A percentile compares a stretch with the other conserved stretches of the same genome.
Conservation (phyloP, 2,113 vertebrate genomes). For the Tricholaema leucomelas region DNA sequence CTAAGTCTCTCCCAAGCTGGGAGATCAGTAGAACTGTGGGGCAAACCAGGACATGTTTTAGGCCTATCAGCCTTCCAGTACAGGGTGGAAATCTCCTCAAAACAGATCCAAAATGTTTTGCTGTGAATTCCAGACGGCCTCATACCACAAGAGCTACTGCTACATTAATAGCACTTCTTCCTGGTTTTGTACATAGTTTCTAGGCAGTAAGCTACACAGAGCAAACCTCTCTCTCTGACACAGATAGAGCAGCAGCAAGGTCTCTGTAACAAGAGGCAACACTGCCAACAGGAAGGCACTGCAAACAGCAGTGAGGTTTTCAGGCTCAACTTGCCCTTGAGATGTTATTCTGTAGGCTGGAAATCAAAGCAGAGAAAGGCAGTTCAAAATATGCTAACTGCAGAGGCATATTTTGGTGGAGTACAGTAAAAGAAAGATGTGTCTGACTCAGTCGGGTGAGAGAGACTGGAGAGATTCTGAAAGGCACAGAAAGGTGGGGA, state of each 20-base stretch:
- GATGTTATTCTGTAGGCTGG: not conserved
- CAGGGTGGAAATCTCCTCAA: no score
- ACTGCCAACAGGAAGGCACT: not conserved
- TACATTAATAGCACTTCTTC: not conserved
- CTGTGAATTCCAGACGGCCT: not conserved
- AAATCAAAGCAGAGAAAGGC: not conserved
- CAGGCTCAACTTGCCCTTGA: not conserved
- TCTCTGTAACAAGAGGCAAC: not conserved
- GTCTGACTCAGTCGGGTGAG: not conserved
- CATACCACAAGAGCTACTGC: not conserved
- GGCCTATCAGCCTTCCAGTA: no score
- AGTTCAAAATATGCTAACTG: not conserved
- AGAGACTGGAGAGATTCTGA: not conserved
- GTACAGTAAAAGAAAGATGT: not conserved
- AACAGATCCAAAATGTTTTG: not conserved
- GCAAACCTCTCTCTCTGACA: not conserved
- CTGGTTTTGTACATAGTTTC: not conserved
- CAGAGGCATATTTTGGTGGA: not conserved
- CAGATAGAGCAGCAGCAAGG: fast-evolving
- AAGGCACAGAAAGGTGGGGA: not conserved
- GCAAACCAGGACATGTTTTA: no score
- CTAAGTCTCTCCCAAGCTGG: no score
- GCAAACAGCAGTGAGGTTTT: not conserved
- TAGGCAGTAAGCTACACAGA: not conserved
- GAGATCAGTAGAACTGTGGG: no score